Base-by-base conservation (phyloP, 2,113 vertebrate species). In the Catharus bicknelli region DNA sequence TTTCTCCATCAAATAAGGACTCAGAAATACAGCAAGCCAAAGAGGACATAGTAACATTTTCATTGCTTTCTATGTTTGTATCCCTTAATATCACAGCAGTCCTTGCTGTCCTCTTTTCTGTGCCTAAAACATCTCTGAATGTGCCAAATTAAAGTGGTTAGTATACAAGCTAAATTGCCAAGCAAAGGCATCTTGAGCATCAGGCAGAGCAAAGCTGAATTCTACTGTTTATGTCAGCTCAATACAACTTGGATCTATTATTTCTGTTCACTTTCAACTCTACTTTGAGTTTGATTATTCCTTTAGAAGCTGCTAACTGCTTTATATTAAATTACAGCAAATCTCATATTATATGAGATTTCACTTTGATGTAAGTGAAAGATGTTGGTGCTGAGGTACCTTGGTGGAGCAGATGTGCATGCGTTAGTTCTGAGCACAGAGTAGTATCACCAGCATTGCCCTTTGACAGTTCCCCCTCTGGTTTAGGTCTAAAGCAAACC, bases 381-480 rank as follows among this genome's bases (percentile, higher is more conserved):
- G 67, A 43, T 57, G 8, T 25, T 89, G n/a, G 4, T 80, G 13
- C 36, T 72, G 29, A 70, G 30, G 23, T 16, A 38, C 43, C 22
- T 68, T 6, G 8, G 17, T 69, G 29, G 11, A 57, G 10, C 32
- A 25, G 22, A 54, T 42, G 5, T 61, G 13, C 13, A 27, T 0
- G 1, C 16, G n/a, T 47, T 57, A 34, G 19, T 48, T 59, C 68
- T 59, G 11, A 74, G 19, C 12, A 54, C 18, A 70, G 19, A n/a
- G 3, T 0, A 1, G 3, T 75, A 48, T 42, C 74, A n/a, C 29
- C 36, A 54, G 13, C 0, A 0, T 7, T 45, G 45, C 45, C 12
- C n/a, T 75, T 30, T 40, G 30, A 29, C 89, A 89, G 30, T 2
- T 72, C 6, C 72, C 5, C 4, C 16, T 84, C 11, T 57, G 2